Evolutionary conservation across 2,113 vertebrate species (phyloP).

Genomic region (Syngnathus scovelli): DNA sequence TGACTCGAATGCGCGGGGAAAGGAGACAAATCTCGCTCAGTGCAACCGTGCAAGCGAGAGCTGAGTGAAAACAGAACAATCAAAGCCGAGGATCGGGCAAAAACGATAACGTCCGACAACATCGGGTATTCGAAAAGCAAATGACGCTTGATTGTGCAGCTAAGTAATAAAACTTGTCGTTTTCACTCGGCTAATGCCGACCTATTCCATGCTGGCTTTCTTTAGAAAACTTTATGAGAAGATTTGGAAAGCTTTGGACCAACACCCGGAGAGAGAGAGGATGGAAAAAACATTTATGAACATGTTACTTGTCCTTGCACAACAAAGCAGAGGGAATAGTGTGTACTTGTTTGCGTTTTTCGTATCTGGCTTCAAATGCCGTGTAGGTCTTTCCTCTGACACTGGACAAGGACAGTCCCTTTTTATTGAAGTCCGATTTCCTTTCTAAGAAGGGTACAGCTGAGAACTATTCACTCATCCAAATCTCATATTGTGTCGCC

Average conservation of each 20-base stretch:
- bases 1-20: slow-evolving; percentile 13
- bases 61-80: slow-evolving; percentile 17
- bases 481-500: slow-evolving; percentile 35
- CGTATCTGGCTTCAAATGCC: background rate
- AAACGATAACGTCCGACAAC: slow-evolving; percentile 9
- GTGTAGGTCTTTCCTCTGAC: slow-evolving; percentile 18
- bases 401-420: slow-evolving; percentile 47
- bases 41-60: slow-evolving; percentile 12
- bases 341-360: slow-evolving; percentile 9
- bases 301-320: slow-evolving; percentile 41
- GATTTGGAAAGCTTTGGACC: slow-evolving; percentile 5
- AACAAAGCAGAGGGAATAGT: slow-evolving; percentile 24
- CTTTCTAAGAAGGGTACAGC: slow-evolving; percentile 22
- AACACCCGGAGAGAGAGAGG: background rate
- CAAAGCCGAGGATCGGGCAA: slow-evolving; percentile 2
- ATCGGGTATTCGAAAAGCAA: background rate
- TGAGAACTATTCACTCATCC: slow-evolving; percentile 23
- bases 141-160: background rate
- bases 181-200: slow-evolving; percentile 8
- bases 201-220: slow-evolving; percentile 19
- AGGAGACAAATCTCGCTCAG: slow-evolving; percentile 2
- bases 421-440: slow-evolving; percentile 31
- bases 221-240: slow-evolving; percentile 28
- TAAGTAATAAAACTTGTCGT: background rate
- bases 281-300: slow-evolving; percentile 19